phyloP scores from a whole-genome alignment of 2,113 vertebrate genomes.

The Acanthisitta chloris region DNA sequence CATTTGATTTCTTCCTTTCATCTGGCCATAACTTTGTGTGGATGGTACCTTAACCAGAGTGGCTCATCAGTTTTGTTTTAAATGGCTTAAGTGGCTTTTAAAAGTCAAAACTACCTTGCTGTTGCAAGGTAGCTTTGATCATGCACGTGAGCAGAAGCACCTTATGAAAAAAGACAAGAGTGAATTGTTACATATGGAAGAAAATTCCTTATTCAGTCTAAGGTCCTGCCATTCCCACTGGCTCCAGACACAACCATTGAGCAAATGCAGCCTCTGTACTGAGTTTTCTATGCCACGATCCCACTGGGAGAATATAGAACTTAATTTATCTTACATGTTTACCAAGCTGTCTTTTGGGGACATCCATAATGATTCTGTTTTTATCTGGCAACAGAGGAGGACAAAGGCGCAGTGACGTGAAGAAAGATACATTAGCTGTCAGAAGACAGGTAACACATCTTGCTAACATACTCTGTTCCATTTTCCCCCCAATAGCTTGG shows the following conservation, averaged over 20 bases:
- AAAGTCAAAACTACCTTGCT: background rate
- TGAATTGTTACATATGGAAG: background rate
- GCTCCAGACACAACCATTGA: background rate
- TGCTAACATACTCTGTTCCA: constrained; percentile 45
- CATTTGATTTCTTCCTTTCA: background rate
- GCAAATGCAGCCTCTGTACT: background rate
- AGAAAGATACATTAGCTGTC: constrained; percentile 57
- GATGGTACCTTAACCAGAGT: background rate
- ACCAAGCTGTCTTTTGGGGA: constrained; percentile 39
- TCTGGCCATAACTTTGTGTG: background rate
- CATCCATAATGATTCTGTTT: constrained; percentile 54
- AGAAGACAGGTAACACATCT: constrained; percentile 48
- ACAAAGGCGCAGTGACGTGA: constrained; percentile 18
- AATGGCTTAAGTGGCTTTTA: background rate
- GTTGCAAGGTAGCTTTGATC: background rate
- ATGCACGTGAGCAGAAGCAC: background rate
- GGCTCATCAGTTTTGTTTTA: background rate
- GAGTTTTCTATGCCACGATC: background rate
- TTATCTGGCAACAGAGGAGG: constrained; percentile 44
- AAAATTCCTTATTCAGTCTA: background rate
- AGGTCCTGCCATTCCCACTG: background rate
- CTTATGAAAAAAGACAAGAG: background rate
- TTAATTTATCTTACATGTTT: constrained; percentile 36
- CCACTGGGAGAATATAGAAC: background rate
- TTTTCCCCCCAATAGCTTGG: background rate